phyloP scores from a whole-genome alignment of 2,113 vertebrate species.

The Athene cunicularia region DNA sequence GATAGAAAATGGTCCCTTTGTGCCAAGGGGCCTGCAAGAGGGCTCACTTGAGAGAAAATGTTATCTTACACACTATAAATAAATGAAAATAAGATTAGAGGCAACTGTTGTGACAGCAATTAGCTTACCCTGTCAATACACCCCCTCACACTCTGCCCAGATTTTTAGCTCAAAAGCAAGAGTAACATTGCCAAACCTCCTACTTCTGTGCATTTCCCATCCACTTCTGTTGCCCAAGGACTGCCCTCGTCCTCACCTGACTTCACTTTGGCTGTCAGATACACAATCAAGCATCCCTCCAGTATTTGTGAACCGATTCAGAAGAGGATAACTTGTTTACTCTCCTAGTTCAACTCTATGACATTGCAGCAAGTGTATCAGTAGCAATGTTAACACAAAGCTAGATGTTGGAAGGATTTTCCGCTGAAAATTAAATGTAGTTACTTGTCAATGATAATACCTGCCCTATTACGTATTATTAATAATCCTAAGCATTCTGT shows the following conservation, averaged over 20 bases:
- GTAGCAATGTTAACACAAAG: background rate
- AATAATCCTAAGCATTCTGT: background rate
- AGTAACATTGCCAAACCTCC: background rate
- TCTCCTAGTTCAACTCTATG: rapidly evolving
- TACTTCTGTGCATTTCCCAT: rapidly evolving
- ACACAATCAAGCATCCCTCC: background rate
- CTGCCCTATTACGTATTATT: background rate
- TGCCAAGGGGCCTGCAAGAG: conserved; percentile 24
- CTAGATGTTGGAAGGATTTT: background rate
- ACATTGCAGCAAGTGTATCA: background rate
- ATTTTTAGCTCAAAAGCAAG: background rate
- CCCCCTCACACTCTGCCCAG: background rate
- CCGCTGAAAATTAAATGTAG: background rate
- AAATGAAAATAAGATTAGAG: conserved; percentile 57
- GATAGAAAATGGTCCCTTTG: background rate
- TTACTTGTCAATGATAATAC: background rate
- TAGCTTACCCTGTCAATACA: conserved; percentile 4
- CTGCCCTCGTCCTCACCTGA: background rate
- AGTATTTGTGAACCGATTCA: background rate
- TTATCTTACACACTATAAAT: conserved; percentile 63
- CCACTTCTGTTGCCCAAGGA: background rate
- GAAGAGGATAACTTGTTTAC: background rate
- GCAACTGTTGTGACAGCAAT: conserved; percentile 35
- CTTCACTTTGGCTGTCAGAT: background rate
- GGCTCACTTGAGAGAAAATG: conserved; percentile 37